phyloP scores from a whole-genome alignment of 2,888 invertebrate species.

The Nemapogon koenigi region DNA sequence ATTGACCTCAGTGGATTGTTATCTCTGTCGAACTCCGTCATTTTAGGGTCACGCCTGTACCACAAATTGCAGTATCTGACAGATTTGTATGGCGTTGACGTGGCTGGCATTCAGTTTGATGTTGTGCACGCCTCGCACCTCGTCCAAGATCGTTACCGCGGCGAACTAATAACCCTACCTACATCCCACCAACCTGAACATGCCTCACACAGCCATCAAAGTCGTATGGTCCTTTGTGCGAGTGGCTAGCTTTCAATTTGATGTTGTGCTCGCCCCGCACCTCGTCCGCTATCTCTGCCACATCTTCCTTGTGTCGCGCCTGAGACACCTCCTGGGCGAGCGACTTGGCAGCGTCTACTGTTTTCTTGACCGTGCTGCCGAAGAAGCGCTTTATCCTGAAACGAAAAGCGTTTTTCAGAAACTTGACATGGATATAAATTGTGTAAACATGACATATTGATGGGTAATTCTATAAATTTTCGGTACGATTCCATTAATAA shows the following conservation, averaged over 20 bases:
- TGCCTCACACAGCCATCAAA: slow-evolving; percentile 89
- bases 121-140: slow-evolving; percentile 78
- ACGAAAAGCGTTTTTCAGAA: too few species aligned
- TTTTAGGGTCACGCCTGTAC: too few species aligned
- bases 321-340: slow-evolving; percentile 89
- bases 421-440: too few species aligned
- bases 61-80: too few species aligned
- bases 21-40: too few species aligned
- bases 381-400: slow-evolving; percentile 79
- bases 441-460: too few species aligned
- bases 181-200: slow-evolving; percentile 76
- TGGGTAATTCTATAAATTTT: too few species aligned
- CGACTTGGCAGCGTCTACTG: slow-evolving; percentile 89
- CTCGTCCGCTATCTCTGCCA: slow-evolving; percentile 84
- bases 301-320: slow-evolving; percentile 86
- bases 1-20: too few species aligned
- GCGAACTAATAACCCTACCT: slow-evolving; percentile 85
- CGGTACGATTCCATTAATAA: too few species aligned
- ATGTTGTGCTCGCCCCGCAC: slow-evolving; percentile 81
- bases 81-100: slow-evolving; percentile 94
- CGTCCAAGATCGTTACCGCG: slow-evolving; percentile 83
- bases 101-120: slow-evolving; percentile 93
- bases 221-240: slow-evolving; percentile 97
- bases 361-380: slow-evolving; percentile 89
- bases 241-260: slow-evolving; percentile 92